A percentile compares a stretch with the other conserved stretches of the same genome.
phyloP scores from a whole-genome alignment of 2,797 vertebrate genomes.

The Prionace glauca region DNA sequence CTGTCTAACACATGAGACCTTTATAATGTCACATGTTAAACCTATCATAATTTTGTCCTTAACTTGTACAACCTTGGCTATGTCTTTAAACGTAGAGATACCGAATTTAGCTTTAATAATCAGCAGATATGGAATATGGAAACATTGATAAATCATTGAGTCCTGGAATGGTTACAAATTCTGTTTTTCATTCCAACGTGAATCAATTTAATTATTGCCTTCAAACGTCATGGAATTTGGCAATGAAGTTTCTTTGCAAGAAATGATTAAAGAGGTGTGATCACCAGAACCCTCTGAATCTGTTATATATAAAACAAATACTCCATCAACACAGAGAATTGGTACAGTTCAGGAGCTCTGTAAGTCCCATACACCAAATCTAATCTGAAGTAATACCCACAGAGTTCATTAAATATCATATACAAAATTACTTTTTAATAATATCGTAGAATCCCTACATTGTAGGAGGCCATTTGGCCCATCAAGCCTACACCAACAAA shows the following conservation, averaged over 20 bases:
- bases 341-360: neutral
- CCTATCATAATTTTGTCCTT: neutral
- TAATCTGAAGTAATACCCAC: neutral
- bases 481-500: too few relatives aligned
- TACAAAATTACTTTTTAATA: neutral
- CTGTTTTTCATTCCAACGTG: neutral
- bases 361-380: neutral
- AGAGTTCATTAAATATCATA: neutral
- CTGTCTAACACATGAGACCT: neutral
- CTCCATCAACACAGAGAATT: neutral
- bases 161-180: constrained; percentile 32
- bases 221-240: constrained; percentile 32
- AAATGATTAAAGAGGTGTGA: neutral
- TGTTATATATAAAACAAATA: neutral
- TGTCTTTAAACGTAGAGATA: neutral
- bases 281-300: neutral
- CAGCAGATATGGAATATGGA: neutral
- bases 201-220: neutral
- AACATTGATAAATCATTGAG: neutral
- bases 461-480: too few relatives aligned
- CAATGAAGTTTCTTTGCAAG: neutral
- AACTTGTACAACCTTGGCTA: constrained; percentile 24
- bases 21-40: neutral
- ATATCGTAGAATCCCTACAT: too few relatives aligned
- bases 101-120: neutral